phyloP scores from a whole-genome alignment of 1,140 invertebrate species.

The Aphis gossypii region DNA sequence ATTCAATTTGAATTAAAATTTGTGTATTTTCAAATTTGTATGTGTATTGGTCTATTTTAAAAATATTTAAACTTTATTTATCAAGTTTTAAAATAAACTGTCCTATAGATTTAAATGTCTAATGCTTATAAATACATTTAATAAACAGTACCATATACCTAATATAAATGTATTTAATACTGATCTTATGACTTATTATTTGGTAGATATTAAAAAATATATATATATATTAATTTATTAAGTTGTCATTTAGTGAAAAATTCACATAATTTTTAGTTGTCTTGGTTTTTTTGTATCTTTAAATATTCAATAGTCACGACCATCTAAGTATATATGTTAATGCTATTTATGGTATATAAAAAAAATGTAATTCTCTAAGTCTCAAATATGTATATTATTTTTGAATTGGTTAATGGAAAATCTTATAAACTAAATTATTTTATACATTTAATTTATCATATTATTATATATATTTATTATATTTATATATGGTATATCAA shows the following conservation, averaged over 20 bases:
- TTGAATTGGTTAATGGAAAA: background rate
- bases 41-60: conserved; percentile 4
- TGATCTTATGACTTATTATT: background rate
- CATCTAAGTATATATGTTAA: no score
- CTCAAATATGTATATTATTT: background rate
- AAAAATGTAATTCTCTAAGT: background rate
- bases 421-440: background rate
- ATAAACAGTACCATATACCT: background rate
- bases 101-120: background rate
- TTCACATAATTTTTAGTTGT: background rate
- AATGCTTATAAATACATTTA: background rate
- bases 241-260: background rate
- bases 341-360: no score
- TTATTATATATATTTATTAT: background rate
- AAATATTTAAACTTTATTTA: background rate
- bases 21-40: conserved; percentile 25
- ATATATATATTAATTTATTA: background rate
- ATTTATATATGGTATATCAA: background rate
- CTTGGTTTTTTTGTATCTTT: background rate
- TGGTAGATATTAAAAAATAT: background rate
- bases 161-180: background rate
- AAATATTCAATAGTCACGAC: background rate
- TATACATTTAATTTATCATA: background rate
- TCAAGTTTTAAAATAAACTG: conserved; percentile 24
- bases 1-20: background rate